Evolutionary conservation across 2,797 vertebrate genomes (phyloP).

Genomic region (Tapirus indicus): DNA sequence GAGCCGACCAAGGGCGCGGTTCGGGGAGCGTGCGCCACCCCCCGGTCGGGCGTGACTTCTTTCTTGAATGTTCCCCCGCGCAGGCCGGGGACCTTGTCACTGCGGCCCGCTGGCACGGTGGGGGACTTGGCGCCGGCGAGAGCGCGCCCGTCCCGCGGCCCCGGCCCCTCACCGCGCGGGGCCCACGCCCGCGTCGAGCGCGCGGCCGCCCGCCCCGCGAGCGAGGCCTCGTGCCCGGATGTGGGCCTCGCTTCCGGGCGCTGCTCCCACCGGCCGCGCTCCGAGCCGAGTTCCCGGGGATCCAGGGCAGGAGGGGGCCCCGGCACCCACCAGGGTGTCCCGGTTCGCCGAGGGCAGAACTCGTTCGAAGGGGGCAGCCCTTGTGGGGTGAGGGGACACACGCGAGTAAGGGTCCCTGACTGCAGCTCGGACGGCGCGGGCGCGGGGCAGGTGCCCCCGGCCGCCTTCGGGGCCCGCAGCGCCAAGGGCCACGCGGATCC

Average conservation of each 20-base stretch:
- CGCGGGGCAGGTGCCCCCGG: too few relatives aligned
- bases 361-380: background rate
- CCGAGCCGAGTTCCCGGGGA: fast-evolving
- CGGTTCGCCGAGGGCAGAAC: background rate
- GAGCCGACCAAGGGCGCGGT: background rate
- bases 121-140: background rate
- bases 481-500: background rate
- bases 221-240: background rate
- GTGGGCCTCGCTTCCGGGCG: conserved; percentile 27
- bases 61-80: background rate
- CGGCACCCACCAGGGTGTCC: fast-evolving
- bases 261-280: background rate
- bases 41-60: background rate
- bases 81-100: background rate
- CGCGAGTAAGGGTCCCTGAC: background rate
- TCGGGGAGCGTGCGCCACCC: background rate
- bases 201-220: fast-evolving
- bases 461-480: background rate
- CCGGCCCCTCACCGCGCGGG: fast-evolving
- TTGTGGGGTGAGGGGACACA: background rate
- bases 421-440: background rate
- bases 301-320: too few relatives aligned
- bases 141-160: fast-evolving
- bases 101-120: fast-evolving
- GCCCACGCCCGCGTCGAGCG: background rate